Evolutionary conservation across 2,113 vertebrate species (phyloP).

Genomic region (Scartelaos histophorus): DNA sequence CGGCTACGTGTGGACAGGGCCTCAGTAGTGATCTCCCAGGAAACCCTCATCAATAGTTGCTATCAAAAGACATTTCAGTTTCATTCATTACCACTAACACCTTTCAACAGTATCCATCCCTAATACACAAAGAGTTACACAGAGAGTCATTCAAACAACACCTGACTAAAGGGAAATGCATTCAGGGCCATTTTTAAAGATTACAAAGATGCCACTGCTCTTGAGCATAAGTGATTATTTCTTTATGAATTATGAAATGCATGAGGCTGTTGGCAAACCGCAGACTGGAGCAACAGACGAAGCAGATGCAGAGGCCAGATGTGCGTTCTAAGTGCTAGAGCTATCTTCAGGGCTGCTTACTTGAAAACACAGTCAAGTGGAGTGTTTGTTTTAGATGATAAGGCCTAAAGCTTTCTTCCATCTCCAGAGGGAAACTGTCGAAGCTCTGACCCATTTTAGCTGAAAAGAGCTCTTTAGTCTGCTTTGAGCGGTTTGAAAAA

Average conservation of each 20-base stretch:
- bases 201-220: background rate
- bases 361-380: slow-evolving; percentile 16
- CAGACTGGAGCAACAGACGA: slow-evolving; percentile 30
- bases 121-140: too few relatives aligned
- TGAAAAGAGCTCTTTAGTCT: background rate
- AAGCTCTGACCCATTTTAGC: slow-evolving; percentile 7
- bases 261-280: slow-evolving; percentile 33
- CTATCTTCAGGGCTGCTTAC: slow-evolving; percentile 38
- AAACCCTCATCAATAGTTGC: too few relatives aligned
- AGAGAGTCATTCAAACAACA: too few relatives aligned
- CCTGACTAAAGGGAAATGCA: too few relatives aligned
- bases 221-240: background rate
- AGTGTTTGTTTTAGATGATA: slow-evolving; percentile 31
- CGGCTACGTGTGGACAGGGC: too few relatives aligned
- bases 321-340: slow-evolving; percentile 45
- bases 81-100: too few relatives aligned
- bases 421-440: slow-evolving; percentile 8
- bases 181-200: background rate
- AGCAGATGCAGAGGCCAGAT: slow-evolving; percentile 57
- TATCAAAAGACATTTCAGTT: too few relatives aligned
- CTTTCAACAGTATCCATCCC: too few relatives aligned
- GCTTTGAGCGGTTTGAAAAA: background rate
- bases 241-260: slow-evolving; percentile 8
- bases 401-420: slow-evolving; percentile 6
- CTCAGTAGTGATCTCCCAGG: too few relatives aligned